Percentiles rank a stretch among this genome's conserved stretches.
Conservation (phyloP, 2,797 vertebrate genomes). For the Hemibagrus guttatus region DNA sequence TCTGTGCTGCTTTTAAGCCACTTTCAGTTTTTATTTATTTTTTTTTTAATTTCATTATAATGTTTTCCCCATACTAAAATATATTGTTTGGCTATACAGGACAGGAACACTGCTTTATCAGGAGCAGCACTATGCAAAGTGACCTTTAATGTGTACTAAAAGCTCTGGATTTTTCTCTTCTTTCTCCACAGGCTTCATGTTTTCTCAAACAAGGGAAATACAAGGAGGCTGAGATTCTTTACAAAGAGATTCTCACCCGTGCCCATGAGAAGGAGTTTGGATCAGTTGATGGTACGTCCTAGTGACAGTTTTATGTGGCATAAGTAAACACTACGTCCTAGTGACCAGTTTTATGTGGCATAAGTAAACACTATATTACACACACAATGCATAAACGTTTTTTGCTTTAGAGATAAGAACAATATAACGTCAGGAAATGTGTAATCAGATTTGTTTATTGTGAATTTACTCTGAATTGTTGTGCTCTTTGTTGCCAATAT, state of each 20-base stretch:
- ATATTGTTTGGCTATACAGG: neutral
- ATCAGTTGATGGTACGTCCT: slow-evolving; percentile 91
- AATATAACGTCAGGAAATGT: neutral
- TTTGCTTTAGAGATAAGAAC: neutral
- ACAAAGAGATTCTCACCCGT: slow-evolving; percentile 97
- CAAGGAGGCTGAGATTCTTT: slow-evolving; percentile 93
- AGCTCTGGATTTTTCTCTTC: neutral
- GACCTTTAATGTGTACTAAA: slow-evolving; percentile 1
- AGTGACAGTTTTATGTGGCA: neutral
- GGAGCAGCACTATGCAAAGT: neutral
- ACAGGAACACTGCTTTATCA: neutral
- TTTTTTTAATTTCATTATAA: neutral
- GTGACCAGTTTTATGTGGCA: neutral
- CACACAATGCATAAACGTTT: no score
- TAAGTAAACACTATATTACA: neutral
- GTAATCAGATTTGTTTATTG: no score
- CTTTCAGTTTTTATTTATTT: neutral
- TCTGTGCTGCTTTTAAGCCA: neutral
- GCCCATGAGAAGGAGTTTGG: slow-evolving; percentile 98
- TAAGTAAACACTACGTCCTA: slow-evolving; percentile 45
- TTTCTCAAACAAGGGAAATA: slow-evolving; percentile 98
- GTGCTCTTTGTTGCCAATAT: neutral
- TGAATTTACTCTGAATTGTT: neutral
- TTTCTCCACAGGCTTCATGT: slow-evolving; percentile 87
- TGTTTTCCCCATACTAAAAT: neutral